These are phyloP conservation scores for Tinamus major DNA, from an alignment of 2,797 vertebrate species.

Conservation along the genomic window DNA sequence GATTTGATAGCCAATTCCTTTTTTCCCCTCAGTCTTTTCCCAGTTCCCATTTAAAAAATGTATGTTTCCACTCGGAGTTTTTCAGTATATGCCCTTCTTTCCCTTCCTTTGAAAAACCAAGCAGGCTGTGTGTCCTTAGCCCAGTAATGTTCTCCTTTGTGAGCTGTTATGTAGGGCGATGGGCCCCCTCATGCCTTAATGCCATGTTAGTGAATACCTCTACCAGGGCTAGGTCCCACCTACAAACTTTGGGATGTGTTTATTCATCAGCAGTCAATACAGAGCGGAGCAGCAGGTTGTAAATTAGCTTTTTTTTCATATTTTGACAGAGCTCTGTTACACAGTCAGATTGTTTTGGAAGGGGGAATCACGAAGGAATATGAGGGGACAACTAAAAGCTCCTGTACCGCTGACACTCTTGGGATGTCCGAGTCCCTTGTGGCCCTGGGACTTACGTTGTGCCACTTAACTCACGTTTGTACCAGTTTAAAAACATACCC, in stretches of 20 bases:
- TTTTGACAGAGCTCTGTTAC: constrained; percentile 44
- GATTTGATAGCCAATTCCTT: neutral
- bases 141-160: constrained; percentile 26
- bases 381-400: neutral
- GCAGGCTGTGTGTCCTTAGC: neutral
- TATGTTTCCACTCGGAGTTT: neutral
- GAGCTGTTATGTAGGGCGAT: constrained; percentile 55
- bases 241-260: neutral
- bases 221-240: constrained; percentile 8
- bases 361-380: neutral
- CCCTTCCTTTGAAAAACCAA: neutral
- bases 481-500: neutral
- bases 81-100: neutral
- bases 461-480: neutral
- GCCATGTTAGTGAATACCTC: constrained; percentile 64
- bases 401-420: neutral
- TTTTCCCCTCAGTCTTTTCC: neutral
- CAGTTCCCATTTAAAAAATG: neutral
- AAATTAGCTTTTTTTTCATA: constrained; percentile 58
- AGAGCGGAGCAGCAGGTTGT: constrained; percentile 41
- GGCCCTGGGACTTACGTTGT: neutral
- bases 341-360: neutral
- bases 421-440: neutral
- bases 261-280: constrained; percentile 36
- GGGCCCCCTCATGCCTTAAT: constrained; percentile 28